These are phyloP conservation scores for Villa cingulata DNA, from an alignment of 2,888 invertebrate species.

Conservation along the genomic window DNA sequence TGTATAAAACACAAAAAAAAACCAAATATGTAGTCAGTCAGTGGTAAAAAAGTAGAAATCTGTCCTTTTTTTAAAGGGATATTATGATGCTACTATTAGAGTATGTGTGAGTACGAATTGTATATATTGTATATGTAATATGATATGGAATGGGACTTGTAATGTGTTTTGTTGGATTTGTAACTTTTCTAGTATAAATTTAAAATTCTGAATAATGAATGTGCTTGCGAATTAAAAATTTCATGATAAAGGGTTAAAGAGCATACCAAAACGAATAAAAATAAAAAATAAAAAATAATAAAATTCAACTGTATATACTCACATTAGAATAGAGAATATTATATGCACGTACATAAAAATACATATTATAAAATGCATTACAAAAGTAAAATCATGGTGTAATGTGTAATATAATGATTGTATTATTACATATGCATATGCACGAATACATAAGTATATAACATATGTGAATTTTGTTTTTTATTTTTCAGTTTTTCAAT, in stretches of 20 bases:
- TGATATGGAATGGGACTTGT: neutral
- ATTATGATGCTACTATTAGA: neutral
- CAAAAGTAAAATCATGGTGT: no score
- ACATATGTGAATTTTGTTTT: no score
- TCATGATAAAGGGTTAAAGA: neutral
- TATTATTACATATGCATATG: no score
- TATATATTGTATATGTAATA: neutral
- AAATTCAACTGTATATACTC: neutral
- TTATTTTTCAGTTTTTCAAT: no score
- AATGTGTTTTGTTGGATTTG: conserved; percentile 7
- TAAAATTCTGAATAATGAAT: conserved; percentile 7
- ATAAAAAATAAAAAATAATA: neutral
- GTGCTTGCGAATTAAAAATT: neutral
- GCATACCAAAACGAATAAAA: no score
- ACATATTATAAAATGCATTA: no score
- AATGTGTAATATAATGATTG: no score
- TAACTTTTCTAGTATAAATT: conserved; percentile 6
- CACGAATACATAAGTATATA: no score
- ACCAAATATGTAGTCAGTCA: neutral
- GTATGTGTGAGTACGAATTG: no score
- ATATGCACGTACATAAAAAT: neutral
- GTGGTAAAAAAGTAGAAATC: neutral
- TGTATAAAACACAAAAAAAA: neutral
- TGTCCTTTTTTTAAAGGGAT: neutral
- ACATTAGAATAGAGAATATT: neutral